Base-by-base conservation (phyloP, 2,113 vertebrate genomes). In the Ifrita kowaldi region DNA sequence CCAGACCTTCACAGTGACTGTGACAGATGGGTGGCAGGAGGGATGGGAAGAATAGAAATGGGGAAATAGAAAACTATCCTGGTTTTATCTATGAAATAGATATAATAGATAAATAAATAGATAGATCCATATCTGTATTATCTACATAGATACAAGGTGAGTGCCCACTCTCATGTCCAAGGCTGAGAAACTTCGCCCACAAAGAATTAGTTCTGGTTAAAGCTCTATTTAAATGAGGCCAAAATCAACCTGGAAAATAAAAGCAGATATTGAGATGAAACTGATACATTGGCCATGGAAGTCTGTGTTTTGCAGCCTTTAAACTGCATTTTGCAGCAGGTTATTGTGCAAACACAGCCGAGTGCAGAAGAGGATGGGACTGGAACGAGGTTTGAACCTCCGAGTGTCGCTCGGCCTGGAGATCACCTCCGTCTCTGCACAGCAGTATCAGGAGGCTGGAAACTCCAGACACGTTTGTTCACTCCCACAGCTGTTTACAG, bases 341-440 rank as follows among this genome's bases (percentile, higher is more conserved):
- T 59, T 4, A 0, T 27, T 42, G n/a, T 42, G 59, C 50, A 78
- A 46, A 59, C 10, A 1, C 27, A 32, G 0, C 7, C 3, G 5
- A 33, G n/a, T 15, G 75, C 26, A 21, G 18, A 17, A 39, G 47
- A 49, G 64, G 78, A 13, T 4, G 30, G 74, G 55, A 3, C 52
- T 8, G 62, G 50, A 16, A 4, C 4, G 52, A 44, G 26, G 49
- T 47, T 47, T 59, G 80, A 41, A 32, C 37, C 33, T 77, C 59
- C 0, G 0, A 6, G 11, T 5, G 7, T 27, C 1, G 0, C 65
- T 28, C 1, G 22, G 20, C 33, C 55, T 24, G 73, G 87, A 56
- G 52, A 70, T 82, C 76, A 3, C 41, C 63, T 47, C 81, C 22
- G n/a, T 15, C 44, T 15, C 64, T 1, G 7, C 77, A 6, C 50